These are phyloP conservation scores for Carduelis carduelis DNA, from an alignment of 2,797 vertebrate species.

Conservation along the genomic window DNA sequence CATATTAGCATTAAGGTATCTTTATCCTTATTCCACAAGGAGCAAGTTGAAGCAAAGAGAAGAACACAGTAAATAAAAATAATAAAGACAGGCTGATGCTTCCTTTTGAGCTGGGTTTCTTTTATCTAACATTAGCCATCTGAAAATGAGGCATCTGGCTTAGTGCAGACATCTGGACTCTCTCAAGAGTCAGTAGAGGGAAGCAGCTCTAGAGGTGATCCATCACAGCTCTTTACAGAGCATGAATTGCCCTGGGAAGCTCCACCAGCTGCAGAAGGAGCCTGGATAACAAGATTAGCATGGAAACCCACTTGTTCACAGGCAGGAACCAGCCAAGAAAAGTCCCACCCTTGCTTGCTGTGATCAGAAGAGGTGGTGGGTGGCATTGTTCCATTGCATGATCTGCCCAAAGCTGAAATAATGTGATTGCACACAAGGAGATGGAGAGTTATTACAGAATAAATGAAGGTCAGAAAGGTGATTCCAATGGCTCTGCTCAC, in stretches of 20 bases:
- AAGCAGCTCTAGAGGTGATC: not conserved
- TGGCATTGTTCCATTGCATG: not conserved
- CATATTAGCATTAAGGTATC: not conserved
- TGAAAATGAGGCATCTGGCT: constrained; percentile 32
- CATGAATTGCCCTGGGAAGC: not conserved
- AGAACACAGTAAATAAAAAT: not conserved
- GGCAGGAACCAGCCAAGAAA: not conserved
- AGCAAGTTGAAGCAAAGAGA: not conserved
- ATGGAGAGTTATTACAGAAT: not conserved
- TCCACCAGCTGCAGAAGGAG: constrained; percentile 19
- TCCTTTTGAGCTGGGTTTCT: not conserved
- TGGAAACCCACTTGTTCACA: not conserved
- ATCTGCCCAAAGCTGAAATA: not conserved
- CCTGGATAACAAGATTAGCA: not conserved
- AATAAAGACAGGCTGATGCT: not conserved
- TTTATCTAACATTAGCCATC: not conserved
- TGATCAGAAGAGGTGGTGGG: not conserved
- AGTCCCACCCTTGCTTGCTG: not conserved
- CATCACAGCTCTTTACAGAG: not conserved
- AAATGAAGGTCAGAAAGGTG: not conserved
- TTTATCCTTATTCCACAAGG: not conserved
- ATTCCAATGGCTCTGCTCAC: not conserved
- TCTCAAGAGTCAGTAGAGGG: not conserved
- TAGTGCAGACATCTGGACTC: not conserved
- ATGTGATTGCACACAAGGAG: not conserved